Base-by-base conservation (phyloP, 2,797 vertebrate species). In the Chloroceryle inda region DNA sequence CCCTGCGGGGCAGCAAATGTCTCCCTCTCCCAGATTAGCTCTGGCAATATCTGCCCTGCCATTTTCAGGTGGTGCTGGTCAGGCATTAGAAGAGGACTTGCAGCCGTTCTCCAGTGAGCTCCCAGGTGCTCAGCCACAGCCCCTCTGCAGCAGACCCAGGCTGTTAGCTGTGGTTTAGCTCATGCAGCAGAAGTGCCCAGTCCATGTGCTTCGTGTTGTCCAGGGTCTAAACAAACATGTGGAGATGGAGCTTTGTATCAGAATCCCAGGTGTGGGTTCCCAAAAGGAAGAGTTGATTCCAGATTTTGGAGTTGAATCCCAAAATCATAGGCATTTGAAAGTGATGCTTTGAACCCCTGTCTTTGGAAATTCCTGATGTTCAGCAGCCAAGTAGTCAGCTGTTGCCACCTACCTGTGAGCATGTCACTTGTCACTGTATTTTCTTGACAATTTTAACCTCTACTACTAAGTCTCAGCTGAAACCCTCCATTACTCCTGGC, bases 201-300 rank as follows among this genome's bases (percentile, higher is more conserved):
- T 13, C 13, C 37, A n/a, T 0, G 4, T 29, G 31, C 33, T 40
- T 40, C 22, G 1, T 0, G 14, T 31, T 22, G 49, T 4, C 53
- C 73, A 6, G 68, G 45, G n/a, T 16, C n/a, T 31, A 17, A 68
- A 27, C 0, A 1, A 72, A 29, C 0, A 0, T 3, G 1, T 2
- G 16, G 40, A 81, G 45, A 42, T 10, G 5, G 29, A 1, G 2
- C 1, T 52, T 42, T 53, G 4, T 31, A 6, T 19, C 33, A 42
- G 13, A 44, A 40, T 74, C 38, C 11, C 47, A n/a, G 16, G 5
- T 52, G 37, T 44, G 52, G 5, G 22, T 80, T 80, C 63, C 31
- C 33, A 79, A 71, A 71, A 8, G 2, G 9, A 88, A 26, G 61
- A 52, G 50, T 18, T 52, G 50, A 52, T 52, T 52, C 27, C 5